phyloP scores from a whole-genome alignment of 1,140 invertebrate genomes.

The Pantala flavescens region DNA sequence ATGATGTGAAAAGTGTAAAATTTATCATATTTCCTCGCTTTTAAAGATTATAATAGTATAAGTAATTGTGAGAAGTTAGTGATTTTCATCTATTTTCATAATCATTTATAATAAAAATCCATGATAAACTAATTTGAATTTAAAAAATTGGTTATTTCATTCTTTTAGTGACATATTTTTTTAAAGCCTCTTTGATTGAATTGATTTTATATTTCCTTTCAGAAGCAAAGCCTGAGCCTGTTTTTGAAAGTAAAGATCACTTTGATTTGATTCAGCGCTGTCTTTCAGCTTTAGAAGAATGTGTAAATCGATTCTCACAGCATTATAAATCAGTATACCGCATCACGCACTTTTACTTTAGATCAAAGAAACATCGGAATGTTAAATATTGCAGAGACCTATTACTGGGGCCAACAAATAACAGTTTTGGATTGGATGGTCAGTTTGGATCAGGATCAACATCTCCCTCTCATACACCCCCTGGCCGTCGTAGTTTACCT shows the following conservation, averaged over 20 bases:
- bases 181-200: too few species aligned
- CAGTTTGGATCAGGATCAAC: not conserved
- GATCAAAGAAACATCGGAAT: constrained; percentile 56
- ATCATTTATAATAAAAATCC: too few species aligned
- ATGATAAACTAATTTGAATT: too few species aligned
- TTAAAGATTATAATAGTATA: too few species aligned
- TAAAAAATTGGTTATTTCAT: too few species aligned
- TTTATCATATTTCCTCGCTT: too few species aligned
- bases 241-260: constrained; percentile 30
- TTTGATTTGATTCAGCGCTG: constrained; percentile 45
- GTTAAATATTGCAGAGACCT: constrained; percentile 57
- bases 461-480: not conserved
- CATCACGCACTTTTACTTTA: constrained; percentile 71
- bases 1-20: too few species aligned
- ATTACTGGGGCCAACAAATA: constrained; percentile 53
- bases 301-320: constrained; percentile 70
- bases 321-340: constrained; percentile 90
- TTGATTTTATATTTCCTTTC: not conserved
- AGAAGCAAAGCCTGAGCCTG: not conserved
- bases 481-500: constrained; percentile 35
- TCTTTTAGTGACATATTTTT: too few species aligned
- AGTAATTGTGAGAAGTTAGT: too few species aligned
- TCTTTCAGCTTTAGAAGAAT: constrained; percentile 69
- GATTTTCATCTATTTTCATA: too few species aligned
- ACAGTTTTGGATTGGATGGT: not conserved